phyloP scores from a whole-genome alignment of 2,888 invertebrate genomes.

The Drosophila antonietae region DNA sequence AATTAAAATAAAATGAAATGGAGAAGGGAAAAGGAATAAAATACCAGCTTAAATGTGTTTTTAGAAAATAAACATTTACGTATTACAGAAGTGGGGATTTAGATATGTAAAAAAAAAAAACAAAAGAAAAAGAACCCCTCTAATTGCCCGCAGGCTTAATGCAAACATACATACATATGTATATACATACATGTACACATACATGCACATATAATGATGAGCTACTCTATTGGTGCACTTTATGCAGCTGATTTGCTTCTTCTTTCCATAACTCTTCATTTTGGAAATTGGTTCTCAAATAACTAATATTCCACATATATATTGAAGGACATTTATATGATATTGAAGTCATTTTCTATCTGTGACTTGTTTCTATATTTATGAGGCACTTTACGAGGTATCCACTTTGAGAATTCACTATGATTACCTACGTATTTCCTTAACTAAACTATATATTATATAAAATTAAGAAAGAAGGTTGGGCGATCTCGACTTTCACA shows the following conservation, averaged over 20 bases:
- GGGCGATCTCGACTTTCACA: too few relatives aligned
- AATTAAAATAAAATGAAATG: constrained; percentile 19
- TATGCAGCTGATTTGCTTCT: neutral
- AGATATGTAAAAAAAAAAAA: constrained; percentile 19
- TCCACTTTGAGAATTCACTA: neutral
- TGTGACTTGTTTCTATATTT: too few relatives aligned
- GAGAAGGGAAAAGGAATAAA: neutral
- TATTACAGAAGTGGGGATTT: neutral
- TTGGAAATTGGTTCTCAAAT: neutral
- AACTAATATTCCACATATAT: neutral
- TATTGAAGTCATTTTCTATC: too few relatives aligned
- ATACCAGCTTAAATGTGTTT: neutral
- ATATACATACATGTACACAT: neutral
- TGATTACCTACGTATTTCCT: neutral
- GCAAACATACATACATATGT: neutral
- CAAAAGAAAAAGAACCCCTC: constrained; percentile 24
- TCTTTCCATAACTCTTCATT: neutral
- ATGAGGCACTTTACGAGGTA: too few relatives aligned
- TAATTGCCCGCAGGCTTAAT: constrained; percentile 56
- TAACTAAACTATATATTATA: too few relatives aligned
- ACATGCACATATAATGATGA: neutral
- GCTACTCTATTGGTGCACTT: neutral
- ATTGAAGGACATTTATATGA: neutral
- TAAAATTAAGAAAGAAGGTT: too few relatives aligned
- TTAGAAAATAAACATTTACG: neutral